These are phyloP conservation scores for Tryphoninae sp. DNA, from an alignment of 2,888 invertebrate species.

Conservation along the genomic window DNA sequence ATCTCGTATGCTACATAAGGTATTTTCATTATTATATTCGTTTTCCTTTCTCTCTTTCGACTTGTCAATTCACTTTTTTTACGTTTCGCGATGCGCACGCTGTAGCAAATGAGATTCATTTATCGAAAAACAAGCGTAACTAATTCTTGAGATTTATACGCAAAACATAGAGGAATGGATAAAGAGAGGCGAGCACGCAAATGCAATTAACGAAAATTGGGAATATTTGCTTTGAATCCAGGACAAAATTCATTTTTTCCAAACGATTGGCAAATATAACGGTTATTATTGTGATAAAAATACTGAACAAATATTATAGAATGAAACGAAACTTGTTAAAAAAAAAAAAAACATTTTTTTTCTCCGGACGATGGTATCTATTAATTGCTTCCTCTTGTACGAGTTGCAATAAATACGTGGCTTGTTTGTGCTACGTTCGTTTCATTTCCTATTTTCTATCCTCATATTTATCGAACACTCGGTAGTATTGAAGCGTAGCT, in stretches of 20 bases:
- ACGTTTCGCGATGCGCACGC: slow-evolving; percentile 1
- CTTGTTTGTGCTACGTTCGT: background rate
- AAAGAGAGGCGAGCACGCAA: background rate
- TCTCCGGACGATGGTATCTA: slow-evolving; percentile 43
- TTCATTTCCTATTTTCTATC: slow-evolving; percentile 6
- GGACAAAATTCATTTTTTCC: slow-evolving; percentile 4
- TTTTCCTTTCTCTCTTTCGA: background rate
- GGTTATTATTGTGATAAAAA: slow-evolving; percentile 21
- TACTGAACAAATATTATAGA: background rate
- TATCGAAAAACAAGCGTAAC: slow-evolving; percentile 18
- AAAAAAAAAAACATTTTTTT: slow-evolving; percentile 25
- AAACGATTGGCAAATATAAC: slow-evolving; percentile 3
- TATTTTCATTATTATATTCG: background rate
- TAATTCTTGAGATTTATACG: background rate
- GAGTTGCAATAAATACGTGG: slow-evolving; percentile 20
- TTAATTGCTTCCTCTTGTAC: slow-evolving; percentile 51
- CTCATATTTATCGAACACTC: slow-evolving; percentile 56
- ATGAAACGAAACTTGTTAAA: slow-evolving; percentile 24
- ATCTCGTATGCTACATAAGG: slow-evolving; percentile 20
- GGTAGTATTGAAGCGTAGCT: slow-evolving; percentile 45
- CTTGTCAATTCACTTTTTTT: background rate
- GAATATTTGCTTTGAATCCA: slow-evolving; percentile 15
- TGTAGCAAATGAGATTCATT: background rate
- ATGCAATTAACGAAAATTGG: background rate
- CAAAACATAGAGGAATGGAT: background rate